Percentiles rank a stretch among this genome's conserved stretches.
These are phyloP conservation scores for Oxytorus armatus DNA, from an alignment of 2,888 invertebrate genomes.

Conservation along the genomic window DNA sequence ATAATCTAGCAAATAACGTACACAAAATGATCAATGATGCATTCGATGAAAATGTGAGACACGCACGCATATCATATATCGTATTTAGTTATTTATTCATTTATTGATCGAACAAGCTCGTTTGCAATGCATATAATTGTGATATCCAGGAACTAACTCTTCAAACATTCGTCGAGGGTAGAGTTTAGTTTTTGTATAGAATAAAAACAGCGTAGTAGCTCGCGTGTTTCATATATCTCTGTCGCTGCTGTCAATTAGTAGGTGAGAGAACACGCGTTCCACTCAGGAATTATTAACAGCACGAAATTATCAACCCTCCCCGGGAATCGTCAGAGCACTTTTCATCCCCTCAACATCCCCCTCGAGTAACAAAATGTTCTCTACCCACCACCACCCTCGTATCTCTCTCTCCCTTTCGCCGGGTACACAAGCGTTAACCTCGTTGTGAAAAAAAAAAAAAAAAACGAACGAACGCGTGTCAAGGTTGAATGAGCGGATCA, in stretches of 20 bases:
- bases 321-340: slow-evolving; percentile 21
- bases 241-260: slow-evolving; percentile 46
- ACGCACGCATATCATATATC: no score
- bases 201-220: background rate
- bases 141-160: no score
- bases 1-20: slow-evolving; percentile 13
- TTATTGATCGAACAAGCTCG: background rate
- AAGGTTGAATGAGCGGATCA: slow-evolving; percentile 32
- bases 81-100: background rate
- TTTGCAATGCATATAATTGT: background rate
- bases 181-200: background rate
- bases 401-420: no score
- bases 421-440: slow-evolving; percentile 37
- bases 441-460: slow-evolving; percentile 6
- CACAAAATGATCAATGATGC: background rate
- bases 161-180: background rate
- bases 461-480: slow-evolving; percentile 28
- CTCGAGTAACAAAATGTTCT: background rate
- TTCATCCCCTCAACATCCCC: slow-evolving; percentile 8
- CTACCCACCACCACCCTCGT: no score
- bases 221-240: background rate
- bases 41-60: no score
- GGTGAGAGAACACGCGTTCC: slow-evolving; percentile 16
- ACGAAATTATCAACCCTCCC: slow-evolving; percentile 43
- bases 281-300: slow-evolving; percentile 38